Evolutionary conservation across 2,113 vertebrate genomes (phyloP).

Genomic region (Corythoichthys haematopterus): DNA sequence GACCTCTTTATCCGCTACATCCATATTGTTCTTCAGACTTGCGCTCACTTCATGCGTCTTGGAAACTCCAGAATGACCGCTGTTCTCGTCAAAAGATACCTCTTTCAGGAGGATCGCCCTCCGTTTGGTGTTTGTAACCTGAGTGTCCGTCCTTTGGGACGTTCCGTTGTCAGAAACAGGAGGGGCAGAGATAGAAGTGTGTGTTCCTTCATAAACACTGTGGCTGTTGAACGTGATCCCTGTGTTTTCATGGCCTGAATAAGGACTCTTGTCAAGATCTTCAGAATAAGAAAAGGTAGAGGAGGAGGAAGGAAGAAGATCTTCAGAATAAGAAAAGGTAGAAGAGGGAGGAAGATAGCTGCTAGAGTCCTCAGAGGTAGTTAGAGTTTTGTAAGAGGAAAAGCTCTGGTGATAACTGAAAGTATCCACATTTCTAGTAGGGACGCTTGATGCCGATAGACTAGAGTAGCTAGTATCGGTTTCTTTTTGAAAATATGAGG

Average conservation of each 20-base stretch:
- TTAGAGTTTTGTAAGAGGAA: neutral
- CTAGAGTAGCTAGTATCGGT: neutral
- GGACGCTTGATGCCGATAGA: neutral
- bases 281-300: neutral
- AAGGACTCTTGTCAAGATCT: neutral
- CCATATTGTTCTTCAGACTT: neutral
- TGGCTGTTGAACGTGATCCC: slow-evolving; percentile 6
- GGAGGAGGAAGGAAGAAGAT: neutral
- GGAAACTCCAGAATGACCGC: neutral
- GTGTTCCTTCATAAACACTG: neutral
- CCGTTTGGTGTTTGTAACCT: slow-evolving; percentile 24
- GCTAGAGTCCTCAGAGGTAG: neutral
- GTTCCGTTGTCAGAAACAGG: slow-evolving; percentile 6
- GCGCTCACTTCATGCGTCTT: neutral
- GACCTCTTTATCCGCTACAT: neutral
- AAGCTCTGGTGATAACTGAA: neutral
- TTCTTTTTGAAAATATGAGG: slow-evolving; percentile 11
- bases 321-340: neutral
- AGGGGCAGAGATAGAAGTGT: slow-evolving; percentile 23
- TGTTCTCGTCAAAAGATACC: slow-evolving; percentile 5
- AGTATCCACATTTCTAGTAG: neutral
- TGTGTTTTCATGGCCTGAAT: neutral
- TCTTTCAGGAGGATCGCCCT: slow-evolving; percentile 44
- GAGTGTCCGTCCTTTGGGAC: slow-evolving; percentile 35
- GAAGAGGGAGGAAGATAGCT: neutral